These are phyloP conservation scores for Drosophila pegasa DNA, from an alignment of 2,888 invertebrate species.

Conservation along the genomic window DNA sequence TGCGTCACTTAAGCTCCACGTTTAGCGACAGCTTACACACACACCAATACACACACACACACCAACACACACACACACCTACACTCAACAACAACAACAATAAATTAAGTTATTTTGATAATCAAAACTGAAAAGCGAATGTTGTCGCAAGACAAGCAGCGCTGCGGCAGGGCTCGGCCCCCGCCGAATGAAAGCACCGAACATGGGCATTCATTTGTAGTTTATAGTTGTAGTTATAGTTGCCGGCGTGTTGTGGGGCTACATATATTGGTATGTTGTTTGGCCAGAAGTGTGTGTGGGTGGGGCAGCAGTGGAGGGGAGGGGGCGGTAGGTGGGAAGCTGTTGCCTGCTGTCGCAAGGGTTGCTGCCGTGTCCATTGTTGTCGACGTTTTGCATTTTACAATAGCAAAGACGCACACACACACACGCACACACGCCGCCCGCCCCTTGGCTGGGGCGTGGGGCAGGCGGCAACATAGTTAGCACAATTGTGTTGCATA, in stretches of 20 bases:
- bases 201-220: constrained; percentile 71
- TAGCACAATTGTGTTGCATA: constrained; percentile 79
- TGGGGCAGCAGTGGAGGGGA: not conserved
- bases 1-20: constrained; percentile 73
- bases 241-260: constrained; percentile 13
- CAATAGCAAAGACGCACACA: constrained; percentile 36
- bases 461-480: constrained; percentile 61
- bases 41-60: constrained; percentile 14
- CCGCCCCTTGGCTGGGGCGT: not conserved
- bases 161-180: not conserved
- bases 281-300: no score
- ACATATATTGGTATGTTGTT: constrained; percentile 9
- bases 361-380: constrained; percentile 64
- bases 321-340: not conserved
- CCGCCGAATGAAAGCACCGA: no score
- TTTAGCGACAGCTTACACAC: constrained; percentile 53
- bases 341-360: constrained; percentile 52
- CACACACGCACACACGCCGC: constrained; percentile 26
- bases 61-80: constrained; percentile 4
- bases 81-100: constrained; percentile 46
- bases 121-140: constrained; percentile 76
- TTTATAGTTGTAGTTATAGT: constrained; percentile 63
- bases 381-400: constrained; percentile 62
- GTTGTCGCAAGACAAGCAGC: constrained; percentile 55
- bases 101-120: constrained; percentile 78